Evolutionary conservation across 23 tunicate genomes (phyloP).

Genomic region (Pegea sp.): DNA sequence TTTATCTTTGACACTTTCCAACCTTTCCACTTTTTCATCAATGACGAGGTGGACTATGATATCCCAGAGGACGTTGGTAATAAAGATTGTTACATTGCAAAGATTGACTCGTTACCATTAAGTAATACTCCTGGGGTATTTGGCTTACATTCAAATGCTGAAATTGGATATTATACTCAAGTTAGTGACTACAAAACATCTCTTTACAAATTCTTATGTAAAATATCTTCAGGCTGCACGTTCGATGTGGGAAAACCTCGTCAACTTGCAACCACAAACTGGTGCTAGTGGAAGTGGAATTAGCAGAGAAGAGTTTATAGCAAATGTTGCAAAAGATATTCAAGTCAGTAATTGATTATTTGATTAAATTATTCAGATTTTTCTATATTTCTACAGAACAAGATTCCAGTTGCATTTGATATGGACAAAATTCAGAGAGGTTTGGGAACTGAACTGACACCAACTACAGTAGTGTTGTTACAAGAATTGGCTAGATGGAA

Average conservation of each 20-base stretch:
- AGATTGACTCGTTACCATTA: slow-evolving; percentile 69
- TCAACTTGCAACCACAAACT: slow-evolving; percentile 98
- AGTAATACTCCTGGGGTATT: slow-evolving; percentile 97
- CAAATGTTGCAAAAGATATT: slow-evolving; percentile 84
- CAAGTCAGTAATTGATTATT: too few relatives aligned
- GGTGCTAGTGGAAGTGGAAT: slow-evolving; percentile 93
- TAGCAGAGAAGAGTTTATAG: slow-evolving; percentile 86
- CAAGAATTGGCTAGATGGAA: slow-evolving; percentile 97
- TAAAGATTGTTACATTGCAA: slow-evolving; percentile 80
- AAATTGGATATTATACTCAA: slow-evolving; percentile 96
- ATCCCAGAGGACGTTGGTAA: slow-evolving; percentile 89
- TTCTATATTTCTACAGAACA: slow-evolving; percentile 32
- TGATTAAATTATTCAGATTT: too few relatives aligned
- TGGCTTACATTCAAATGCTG: slow-evolving; percentile 99
- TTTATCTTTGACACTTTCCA: slow-evolving; percentile 98
- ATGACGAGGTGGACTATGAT: slow-evolving; percentile 63
- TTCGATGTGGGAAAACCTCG: slow-evolving; percentile 95
- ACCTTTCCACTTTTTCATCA: slow-evolving; percentile 94
- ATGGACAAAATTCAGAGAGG: slow-evolving; percentile 77
- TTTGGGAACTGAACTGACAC: slow-evolving; percentile 45
- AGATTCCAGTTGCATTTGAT: slow-evolving; percentile 77
- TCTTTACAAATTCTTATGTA: neutral
- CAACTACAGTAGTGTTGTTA: slow-evolving; percentile 89
- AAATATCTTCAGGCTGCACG: slow-evolving; percentile 55
- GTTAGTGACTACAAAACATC: slow-evolving; percentile 4